These are phyloP conservation scores for Calcarius ornatus DNA, from an alignment of 2,113 vertebrate genomes.

Conservation along the genomic window DNA sequence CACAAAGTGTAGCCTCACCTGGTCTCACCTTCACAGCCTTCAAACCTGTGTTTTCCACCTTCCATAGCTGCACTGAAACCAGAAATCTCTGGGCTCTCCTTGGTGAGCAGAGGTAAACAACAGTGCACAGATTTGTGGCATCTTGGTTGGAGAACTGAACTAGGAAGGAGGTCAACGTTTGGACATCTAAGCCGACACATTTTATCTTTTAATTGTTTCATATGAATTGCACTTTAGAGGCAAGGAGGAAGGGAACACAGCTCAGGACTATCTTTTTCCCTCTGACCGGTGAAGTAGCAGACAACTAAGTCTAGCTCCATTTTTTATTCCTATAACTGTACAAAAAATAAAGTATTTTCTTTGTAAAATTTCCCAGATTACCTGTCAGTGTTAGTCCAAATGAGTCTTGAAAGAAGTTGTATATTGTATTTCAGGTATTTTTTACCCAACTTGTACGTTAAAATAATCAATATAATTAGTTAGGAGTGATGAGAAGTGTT, in stretches of 20 bases:
- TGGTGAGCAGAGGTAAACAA: not conserved
- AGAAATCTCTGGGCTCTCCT: not conserved
- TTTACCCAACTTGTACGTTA: not conserved
- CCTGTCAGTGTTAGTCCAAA: not conserved
- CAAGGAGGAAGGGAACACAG: not conserved
- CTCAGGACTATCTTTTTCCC: not conserved
- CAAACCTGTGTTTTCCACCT: not conserved
- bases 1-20: not conserved
- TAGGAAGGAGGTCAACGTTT: not conserved
- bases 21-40: not conserved
- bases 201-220: not conserved
- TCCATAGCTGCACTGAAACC: not conserved
- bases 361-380: not conserved
- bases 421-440: not conserved
- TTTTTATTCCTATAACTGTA: not conserved
- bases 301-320: not conserved
- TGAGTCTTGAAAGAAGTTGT: not conserved
- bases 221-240: not conserved
- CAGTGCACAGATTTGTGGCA: not conserved
- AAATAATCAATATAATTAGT: not conserved
- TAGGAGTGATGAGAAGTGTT: not conserved
- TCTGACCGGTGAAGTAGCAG: not conserved
- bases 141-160: not conserved
- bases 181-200: not conserved
- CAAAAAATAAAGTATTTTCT: not conserved